Evolutionary conservation across 2,888 invertebrate genomes (phyloP).

Genomic region (Drosophila histrio): DNA sequence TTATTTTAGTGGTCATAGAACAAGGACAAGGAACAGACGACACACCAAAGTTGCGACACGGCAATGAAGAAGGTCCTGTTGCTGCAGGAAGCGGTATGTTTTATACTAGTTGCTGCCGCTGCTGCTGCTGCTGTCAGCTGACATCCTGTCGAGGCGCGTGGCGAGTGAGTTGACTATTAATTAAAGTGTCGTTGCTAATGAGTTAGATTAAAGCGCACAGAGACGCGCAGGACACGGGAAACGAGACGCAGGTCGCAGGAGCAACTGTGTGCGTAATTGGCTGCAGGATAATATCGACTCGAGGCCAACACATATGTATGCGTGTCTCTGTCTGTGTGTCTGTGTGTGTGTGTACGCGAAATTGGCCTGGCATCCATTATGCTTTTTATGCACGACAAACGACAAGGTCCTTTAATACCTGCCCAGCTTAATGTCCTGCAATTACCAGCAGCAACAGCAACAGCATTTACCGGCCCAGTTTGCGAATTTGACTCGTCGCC

Average conservation of each 20-base stretch:
- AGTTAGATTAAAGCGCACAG: slow-evolving; percentile 66
- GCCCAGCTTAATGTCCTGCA: slow-evolving; percentile 38
- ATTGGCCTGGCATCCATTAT: slow-evolving; percentile 46
- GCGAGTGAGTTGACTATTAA: slow-evolving; percentile 53
- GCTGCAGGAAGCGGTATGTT: background rate
- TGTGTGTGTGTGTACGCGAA: slow-evolving; percentile 11
- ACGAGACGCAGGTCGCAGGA: background rate
- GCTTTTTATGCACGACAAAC: slow-evolving; percentile 46
- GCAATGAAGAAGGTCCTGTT: background rate
- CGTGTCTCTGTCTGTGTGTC: background rate
- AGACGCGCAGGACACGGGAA: slow-evolving; percentile 8
- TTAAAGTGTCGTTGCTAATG: slow-evolving; percentile 74
- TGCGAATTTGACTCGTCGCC: background rate
- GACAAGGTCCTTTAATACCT: slow-evolving; percentile 37
- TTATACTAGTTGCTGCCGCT: slow-evolving; percentile 11
- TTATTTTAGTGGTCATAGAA: slow-evolving; percentile 53
- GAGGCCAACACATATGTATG: slow-evolving; percentile 5
- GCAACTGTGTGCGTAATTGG: slow-evolving; percentile 52
- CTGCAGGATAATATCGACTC: slow-evolving; percentile 52
- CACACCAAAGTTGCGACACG: background rate
- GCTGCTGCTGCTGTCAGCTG: slow-evolving; percentile 36
- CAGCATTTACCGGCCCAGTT: slow-evolving; percentile 16
- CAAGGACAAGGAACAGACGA: background rate
- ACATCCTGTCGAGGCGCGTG: slow-evolving; percentile 14
- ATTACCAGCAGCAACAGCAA: slow-evolving; percentile 25